Evolutionary conservation across 2,888 invertebrate species (phyloP), one percentile per base, ranked within the genome.

Genomic region (Conus canariensis): DNA sequence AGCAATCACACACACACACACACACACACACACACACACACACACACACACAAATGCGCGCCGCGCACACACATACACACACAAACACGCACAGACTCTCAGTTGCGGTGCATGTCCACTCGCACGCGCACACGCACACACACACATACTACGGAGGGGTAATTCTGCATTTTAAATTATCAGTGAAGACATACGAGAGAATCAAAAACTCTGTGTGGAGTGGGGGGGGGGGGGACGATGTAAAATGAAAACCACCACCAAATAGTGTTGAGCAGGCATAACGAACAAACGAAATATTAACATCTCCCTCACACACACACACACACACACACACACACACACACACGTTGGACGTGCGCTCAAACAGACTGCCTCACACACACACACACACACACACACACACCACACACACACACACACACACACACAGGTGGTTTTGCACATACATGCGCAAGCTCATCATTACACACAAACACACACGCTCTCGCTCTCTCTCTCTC

Each of bases 11-110:
- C 77, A 45, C 77, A 80, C 77, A 80, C 30, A n/a, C 77, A n/a
- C 77, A 77, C 77, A 77, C 77, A 77, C 77, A 77, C 77, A 77
- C 30, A 77, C 77, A 77, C 77, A 77, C 77, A 25, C 77, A 77
- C 77, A 77, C 25, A n/a, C 77, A 77, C 77, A 70, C 77, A 77
- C 30, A 45, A 30, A 30, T 30, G 30, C 30, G 30, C 30, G 30
- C 45, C 2, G 45, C 45, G 4, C 45, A 77, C 77, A 77, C 77
- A 70, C 77, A 16, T 22, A 16, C 16, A 70, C 70, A 70, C 70
- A 16, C 64, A 64, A 64, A 16, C 70, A 70, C 16, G n/a, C 70
- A 70, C 70, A 70, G 16, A 70, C 22, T 4, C 70, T 2, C 70
- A 64, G 64, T 7, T 64, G 16, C 16, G 16, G 16, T 7, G 19